A percentile compares a stretch with the other conserved stretches of the same genome.
Conservation (phyloP, 2,888 invertebrate species). For the Belgica antarctica region DNA sequence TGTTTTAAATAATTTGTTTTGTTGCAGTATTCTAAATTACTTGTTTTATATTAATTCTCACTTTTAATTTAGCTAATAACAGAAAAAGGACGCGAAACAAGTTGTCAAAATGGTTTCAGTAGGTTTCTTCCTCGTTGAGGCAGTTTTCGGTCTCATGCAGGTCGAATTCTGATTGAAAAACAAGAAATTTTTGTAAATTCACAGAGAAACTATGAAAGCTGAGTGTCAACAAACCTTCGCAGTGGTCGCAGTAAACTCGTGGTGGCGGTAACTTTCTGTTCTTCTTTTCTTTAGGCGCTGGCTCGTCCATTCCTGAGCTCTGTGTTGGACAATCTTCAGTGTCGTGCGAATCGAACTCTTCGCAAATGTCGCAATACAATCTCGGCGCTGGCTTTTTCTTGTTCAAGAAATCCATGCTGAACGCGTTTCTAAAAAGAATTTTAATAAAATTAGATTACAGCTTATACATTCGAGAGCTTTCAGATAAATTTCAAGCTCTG, state of each 20-base stretch:
- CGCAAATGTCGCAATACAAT: conserved; percentile 96
- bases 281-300: conserved; percentile 52
- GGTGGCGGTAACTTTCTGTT: conserved; percentile 55
- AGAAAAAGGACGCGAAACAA: no score
- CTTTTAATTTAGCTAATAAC: no score
- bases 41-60: no score
- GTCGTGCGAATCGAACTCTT: conserved; percentile 93
- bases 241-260: conserved; percentile 86
- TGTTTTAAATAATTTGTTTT: no score
- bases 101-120: neutral
- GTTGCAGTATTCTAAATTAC: no score
- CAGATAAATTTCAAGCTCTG: neutral
- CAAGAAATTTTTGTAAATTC: conserved; percentile 24
- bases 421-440: conserved; percentile 45
- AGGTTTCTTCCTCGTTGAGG: conserved; percentile 39
- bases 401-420: conserved; percentile 47
- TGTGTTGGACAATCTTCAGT: conserved; percentile 96
- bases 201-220: conserved; percentile 37
- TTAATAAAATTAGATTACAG: neutral
- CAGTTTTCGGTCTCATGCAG: conserved; percentile 42
- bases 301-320: conserved; percentile 55
- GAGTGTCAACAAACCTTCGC: conserved; percentile 77
- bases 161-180: conserved; percentile 6
- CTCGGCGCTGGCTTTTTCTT: conserved; percentile 65
- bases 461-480: no score